Evolutionary conservation across 2,113 vertebrate genomes (phyloP).

Genomic region (Dolichotis patagonum): DNA sequence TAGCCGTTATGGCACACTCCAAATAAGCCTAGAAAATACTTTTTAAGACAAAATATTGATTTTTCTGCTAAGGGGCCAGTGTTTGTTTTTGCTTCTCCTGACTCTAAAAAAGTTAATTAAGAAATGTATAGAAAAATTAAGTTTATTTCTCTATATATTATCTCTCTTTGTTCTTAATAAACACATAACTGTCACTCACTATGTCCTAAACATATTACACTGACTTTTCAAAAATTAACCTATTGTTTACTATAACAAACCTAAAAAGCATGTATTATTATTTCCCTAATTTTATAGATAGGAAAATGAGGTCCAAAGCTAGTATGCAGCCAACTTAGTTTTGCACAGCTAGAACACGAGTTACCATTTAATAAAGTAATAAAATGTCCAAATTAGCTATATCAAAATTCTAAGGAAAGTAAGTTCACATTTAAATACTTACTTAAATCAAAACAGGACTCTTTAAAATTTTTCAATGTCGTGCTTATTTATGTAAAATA

Average conservation of each 20-base stretch:
- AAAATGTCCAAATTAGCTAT: background rate
- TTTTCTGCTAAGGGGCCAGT: background rate
- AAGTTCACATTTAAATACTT: background rate
- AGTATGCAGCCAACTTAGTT: background rate
- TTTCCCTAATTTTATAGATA: background rate
- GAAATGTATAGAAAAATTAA: background rate
- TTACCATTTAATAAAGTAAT: background rate
- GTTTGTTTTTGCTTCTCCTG: background rate
- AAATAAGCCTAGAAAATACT: background rate
- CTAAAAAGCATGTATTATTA: background rate
- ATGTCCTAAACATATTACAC: background rate
- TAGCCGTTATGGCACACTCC: background rate
- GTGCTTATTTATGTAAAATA: background rate
- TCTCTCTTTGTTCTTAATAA: background rate
- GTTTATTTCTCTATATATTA: background rate
- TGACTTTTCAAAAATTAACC: background rate
- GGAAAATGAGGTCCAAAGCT: background rate
- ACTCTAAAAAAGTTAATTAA: slow-evolving; percentile 1
- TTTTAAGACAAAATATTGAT: background rate
- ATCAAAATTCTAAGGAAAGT: slow-evolving; percentile 6
- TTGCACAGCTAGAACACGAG: background rate
- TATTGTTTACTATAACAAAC: background rate
- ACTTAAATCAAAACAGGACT: background rate
- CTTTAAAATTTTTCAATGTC: background rate
- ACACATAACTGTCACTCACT: background rate